These are phyloP conservation scores for Neotoxoptera formosana DNA, from an alignment of 1,140 invertebrate genomes.

Conservation along the genomic window DNA sequence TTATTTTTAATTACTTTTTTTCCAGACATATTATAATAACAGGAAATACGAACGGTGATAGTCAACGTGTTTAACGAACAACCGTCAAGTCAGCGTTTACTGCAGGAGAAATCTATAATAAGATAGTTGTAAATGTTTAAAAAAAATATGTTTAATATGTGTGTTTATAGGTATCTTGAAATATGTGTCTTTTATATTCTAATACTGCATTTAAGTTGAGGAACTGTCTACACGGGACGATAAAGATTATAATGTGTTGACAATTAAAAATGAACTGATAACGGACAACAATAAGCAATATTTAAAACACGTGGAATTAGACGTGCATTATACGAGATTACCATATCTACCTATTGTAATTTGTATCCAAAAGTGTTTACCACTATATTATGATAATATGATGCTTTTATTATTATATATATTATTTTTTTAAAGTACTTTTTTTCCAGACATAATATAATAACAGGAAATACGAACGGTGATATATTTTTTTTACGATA, in stretches of 20 bases:
- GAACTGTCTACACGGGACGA: neutral
- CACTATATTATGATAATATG: neutral
- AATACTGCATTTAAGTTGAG: neutral
- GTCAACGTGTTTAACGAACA: neutral
- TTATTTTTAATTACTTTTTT: too few species aligned
- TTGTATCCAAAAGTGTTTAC: constrained; percentile 1
- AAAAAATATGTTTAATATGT: neutral
- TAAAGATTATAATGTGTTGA: neutral
- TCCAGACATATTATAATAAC: too few species aligned
- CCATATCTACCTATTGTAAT: neutral
- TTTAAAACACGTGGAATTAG: neutral
- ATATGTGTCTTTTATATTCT: neutral
- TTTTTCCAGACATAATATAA: neutral
- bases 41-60: too few species aligned
- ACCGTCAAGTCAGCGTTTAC: constrained; percentile 27
- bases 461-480: constrained; percentile 30
- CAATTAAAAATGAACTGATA: neutral
- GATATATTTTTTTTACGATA: constrained; percentile 33
- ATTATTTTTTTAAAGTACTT: neutral
- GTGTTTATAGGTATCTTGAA: neutral
- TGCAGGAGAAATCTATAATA: neutral
- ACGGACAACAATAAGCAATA: neutral
- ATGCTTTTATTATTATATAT: neutral
- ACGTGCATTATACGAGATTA: neutral
- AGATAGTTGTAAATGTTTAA: neutral